A percentile compares a stretch with the other conserved stretches of the same genome.
Conservation (phyloP, 92 coral and sea anemone genomes). For the Epizoanthus illoricatus region DNA sequence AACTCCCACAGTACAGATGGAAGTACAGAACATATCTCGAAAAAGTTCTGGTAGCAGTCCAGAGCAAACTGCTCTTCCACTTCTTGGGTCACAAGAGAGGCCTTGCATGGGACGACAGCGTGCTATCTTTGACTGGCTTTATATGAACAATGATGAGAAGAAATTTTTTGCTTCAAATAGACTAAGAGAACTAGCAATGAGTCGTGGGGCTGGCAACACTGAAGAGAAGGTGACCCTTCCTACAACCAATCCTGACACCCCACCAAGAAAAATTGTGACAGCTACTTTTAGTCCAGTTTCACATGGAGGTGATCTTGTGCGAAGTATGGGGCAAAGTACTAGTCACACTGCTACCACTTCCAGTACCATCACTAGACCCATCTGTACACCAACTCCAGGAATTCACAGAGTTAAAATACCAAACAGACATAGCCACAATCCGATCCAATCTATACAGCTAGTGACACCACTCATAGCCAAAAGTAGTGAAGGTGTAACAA, state of each 20-base stretch:
- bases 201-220: conserved; percentile 35
- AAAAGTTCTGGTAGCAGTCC: conserved; percentile 21
- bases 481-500: too few relatives aligned
- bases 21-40: neutral
- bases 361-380: neutral
- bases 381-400: conserved; percentile 32
- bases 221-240: neutral
- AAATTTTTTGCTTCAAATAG: conserved; percentile 78
- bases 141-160: conserved; percentile 36
- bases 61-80: conserved; percentile 21
- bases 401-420: conserved; percentile 36
- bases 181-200: conserved; percentile 70
- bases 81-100: conserved; percentile 7
- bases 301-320: neutral
- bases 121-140: conserved; percentile 30
- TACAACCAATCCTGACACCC: neutral
- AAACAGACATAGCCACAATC: neutral
- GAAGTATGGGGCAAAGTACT: neutral
- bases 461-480: neutral
- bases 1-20: neutral
- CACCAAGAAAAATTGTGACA: neutral
- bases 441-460: neutral
- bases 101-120: conserved; percentile 39
- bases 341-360: neutral
- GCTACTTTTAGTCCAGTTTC: neutral